These are phyloP conservation scores for Onychostoma macrolepis DNA, from an alignment of 2,113 vertebrate species.

Conservation along the genomic window DNA sequence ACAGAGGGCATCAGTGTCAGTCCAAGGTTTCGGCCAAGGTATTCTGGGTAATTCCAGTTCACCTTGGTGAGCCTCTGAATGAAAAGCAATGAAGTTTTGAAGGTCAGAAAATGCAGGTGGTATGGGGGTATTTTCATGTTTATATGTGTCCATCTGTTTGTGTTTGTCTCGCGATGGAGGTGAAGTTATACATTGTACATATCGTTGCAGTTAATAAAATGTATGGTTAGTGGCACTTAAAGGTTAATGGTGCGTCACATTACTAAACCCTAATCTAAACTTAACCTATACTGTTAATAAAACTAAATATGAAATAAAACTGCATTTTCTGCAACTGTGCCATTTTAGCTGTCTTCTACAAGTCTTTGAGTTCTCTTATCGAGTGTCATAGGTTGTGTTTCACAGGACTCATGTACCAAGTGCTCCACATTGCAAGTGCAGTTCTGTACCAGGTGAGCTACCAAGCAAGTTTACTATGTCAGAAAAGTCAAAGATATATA, in stretches of 20 bases:
- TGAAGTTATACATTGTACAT: neutral
- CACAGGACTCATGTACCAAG: neutral
- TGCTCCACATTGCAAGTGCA: neutral
- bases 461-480: neutral
- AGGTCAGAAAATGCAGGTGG: constrained; percentile 70
- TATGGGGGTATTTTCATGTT: constrained; percentile 2
- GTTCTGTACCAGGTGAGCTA: neutral
- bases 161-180: neutral
- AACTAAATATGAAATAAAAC: neutral
- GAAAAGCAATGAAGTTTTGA: constrained; percentile 68
- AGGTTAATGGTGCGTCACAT: too few species aligned
- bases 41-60: constrained; percentile 75
- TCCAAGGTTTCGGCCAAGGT: constrained; percentile 76
- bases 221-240: too few species aligned
- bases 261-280: too few species aligned
- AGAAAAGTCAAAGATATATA: neutral
- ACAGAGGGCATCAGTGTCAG: constrained; percentile 69
- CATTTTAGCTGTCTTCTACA: neutral
- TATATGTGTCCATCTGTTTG: constrained; percentile 4
- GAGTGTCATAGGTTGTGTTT: neutral
- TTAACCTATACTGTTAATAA: neutral
- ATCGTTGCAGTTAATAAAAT: neutral
- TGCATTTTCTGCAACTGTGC: neutral
- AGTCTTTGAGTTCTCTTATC: neutral
- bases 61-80: constrained; percentile 64